Percentiles rank a stretch among this genome's conserved stretches.
Conservation (phyloP, 1,140 invertebrate species). For the Drosophila rufa region DNA sequence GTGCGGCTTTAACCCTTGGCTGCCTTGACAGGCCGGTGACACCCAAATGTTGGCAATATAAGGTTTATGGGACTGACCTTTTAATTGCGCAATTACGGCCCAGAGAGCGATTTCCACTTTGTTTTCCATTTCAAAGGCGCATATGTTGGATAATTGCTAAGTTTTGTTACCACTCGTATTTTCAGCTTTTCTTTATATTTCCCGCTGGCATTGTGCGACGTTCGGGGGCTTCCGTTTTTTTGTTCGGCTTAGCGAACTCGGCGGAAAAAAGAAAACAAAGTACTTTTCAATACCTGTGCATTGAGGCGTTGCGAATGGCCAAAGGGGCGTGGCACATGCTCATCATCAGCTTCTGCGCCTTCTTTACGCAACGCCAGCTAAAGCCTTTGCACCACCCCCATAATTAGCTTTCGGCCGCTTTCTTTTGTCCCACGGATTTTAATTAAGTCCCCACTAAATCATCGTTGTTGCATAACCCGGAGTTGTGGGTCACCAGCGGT, state of each 20-base stretch:
- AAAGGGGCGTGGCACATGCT: slow-evolving; percentile 76
- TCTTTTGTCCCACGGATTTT: slow-evolving; percentile 64
- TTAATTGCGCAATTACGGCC: slow-evolving; percentile 56
- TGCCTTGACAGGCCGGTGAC: slow-evolving; percentile 47
- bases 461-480: slow-evolving; percentile 49
- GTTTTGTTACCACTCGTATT: slow-evolving; percentile 44
- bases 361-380: slow-evolving; percentile 65
- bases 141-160: slow-evolving; percentile 69
- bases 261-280: slow-evolving; percentile 43
- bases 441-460: slow-evolving; percentile 59
- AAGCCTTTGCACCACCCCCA: slow-evolving; percentile 38
- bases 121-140: slow-evolving; percentile 41
- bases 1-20: slow-evolving; percentile 45
- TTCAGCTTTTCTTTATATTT: slow-evolving; percentile 23
- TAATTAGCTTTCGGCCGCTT: slow-evolving; percentile 49
- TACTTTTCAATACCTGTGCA: slow-evolving; percentile 75
- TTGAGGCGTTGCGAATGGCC: slow-evolving; percentile 77
- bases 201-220: slow-evolving; percentile 46
- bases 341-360: slow-evolving; percentile 54
- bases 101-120: slow-evolving; percentile 40
- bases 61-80: slow-evolving; percentile 53
- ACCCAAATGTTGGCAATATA: slow-evolving; percentile 23
- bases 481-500: slow-evolving; percentile 49
- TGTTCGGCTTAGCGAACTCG: slow-evolving; percentile 74
- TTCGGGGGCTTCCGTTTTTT: slow-evolving; percentile 75